These are phyloP conservation scores for Taeniopygia guttata DNA, from an alignment of 2,797 vertebrate genomes.

Conservation along the genomic window DNA sequence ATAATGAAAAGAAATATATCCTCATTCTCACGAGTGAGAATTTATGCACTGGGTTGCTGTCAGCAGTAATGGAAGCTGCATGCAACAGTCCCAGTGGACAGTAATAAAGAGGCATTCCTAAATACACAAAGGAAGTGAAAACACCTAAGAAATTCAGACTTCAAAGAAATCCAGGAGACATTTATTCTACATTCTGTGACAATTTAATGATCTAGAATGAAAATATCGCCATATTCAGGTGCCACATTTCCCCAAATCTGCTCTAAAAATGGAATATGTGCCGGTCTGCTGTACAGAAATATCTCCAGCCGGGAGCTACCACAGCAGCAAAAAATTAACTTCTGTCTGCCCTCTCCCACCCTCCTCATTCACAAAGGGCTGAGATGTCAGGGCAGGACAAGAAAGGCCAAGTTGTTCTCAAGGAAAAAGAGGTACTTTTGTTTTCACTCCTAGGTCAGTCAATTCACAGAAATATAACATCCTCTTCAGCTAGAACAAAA, in stretches of 20 bases:
- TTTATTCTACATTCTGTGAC: neutral
- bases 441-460: neutral
- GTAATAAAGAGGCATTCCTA: neutral
- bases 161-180: neutral
- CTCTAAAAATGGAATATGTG: neutral
- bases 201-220: neutral
- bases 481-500: neutral
- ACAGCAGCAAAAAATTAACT: neutral
- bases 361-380: neutral
- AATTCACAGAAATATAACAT: neutral
- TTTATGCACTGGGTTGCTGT: neutral
- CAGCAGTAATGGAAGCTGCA: neutral
- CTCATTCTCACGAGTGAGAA: neutral
- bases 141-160: neutral
- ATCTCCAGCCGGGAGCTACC: neutral
- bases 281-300: accelerated
- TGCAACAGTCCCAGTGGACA: neutral
- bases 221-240: neutral
- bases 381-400: neutral
- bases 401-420: neutral
- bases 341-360: neutral
- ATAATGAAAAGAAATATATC: neutral
- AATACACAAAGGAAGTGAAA: neutral
- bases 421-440: neutral
- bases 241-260: neutral